These are phyloP conservation scores for Rhinoderma darwinii DNA, from an alignment of 2,113 vertebrate species.

Conservation along the genomic window DNA sequence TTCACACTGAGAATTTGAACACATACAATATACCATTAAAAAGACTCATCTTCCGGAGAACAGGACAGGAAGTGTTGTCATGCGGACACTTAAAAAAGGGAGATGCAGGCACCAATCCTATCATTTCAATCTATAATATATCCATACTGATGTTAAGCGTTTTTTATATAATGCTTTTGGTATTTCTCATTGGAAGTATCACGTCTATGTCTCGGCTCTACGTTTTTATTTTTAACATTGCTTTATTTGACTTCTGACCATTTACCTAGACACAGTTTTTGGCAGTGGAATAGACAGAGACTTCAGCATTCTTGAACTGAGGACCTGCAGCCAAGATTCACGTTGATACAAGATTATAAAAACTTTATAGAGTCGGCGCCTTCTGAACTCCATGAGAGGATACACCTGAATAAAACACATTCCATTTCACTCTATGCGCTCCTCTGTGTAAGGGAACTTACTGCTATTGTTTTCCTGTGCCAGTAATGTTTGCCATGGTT, in stretches of 20 bases:
- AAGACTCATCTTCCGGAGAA: too few species aligned
- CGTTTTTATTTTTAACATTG: not conserved
- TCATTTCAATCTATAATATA: not conserved
- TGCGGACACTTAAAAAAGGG: not conserved
- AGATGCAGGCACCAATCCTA: not conserved
- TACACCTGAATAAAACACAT: constrained; percentile 27
- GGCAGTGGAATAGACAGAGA: not conserved
- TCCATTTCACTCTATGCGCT: not conserved
- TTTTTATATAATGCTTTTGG: not conserved
- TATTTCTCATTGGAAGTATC: not conserved
- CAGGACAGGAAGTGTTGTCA: not conserved
- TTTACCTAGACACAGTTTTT: constrained; percentile 12
- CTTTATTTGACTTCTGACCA: not conserved
- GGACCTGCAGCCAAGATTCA: constrained; percentile 18
- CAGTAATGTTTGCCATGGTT: constrained; percentile 15
- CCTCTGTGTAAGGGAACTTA: not conserved
- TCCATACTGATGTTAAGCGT: not conserved
- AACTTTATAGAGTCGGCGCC: constrained; percentile 13
- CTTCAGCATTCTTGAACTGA: constrained; percentile 15
- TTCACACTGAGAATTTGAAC: too few species aligned
- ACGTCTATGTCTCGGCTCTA: not conserved
- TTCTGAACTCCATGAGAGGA: not conserved
- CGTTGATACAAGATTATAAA: constrained; percentile 33
- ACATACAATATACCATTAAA: too few species aligned
- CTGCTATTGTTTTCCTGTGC: constrained; percentile 14